Evolutionary conservation across 2,888 invertebrate genomes (phyloP), one percentile per base, ranked within the genome.

Genomic region (Acanthosoma haemorrhoidale): DNA sequence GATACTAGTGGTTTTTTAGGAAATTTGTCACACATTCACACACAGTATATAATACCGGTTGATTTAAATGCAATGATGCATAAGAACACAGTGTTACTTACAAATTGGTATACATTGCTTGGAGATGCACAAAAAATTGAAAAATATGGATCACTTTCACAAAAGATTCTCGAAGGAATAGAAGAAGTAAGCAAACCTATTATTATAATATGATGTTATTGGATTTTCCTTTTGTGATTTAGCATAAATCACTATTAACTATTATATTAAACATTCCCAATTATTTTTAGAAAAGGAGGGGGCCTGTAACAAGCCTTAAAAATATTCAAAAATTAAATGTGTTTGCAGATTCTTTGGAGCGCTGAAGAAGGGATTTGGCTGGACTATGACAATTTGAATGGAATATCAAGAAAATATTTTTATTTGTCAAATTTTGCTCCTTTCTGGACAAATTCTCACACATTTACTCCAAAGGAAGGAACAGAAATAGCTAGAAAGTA

Each of bases 61-160:
- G 94, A 94, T 78, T 80, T 94, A 70, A 94, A 94, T 78, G 81
- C 91, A 1, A 87, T 91, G 74, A 83, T 91, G 63, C 89, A 88
- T 75, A 84, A 85, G 75, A 89, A 89, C 71, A 86, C 90, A 59
- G 79, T 82, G 63, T 83, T 87, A 11, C 78, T 90, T 72, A 83
- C 87, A 0, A 77, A 85, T 60, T 88, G 90, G 77, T 87, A 90
- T 77, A 84, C 86, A 76, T 79, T 78, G 4, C 76, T 82, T 60
- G 75, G 88, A 11, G 81, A 82, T 0, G 81, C 87, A 74, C 71
- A 80, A 0, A 83, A 83, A 74, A 81, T 83, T 1, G 77, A 77
- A 0, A 78, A 82, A 36, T 90, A 87, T 82, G 78, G 79, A 25
- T 77, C 79, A 2, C 78, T 82, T 11, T 85, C 88, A 0, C 79